These are phyloP conservation scores for Mythimna vitellina DNA, from an alignment of 2,888 invertebrate species.

Conservation along the genomic window DNA sequence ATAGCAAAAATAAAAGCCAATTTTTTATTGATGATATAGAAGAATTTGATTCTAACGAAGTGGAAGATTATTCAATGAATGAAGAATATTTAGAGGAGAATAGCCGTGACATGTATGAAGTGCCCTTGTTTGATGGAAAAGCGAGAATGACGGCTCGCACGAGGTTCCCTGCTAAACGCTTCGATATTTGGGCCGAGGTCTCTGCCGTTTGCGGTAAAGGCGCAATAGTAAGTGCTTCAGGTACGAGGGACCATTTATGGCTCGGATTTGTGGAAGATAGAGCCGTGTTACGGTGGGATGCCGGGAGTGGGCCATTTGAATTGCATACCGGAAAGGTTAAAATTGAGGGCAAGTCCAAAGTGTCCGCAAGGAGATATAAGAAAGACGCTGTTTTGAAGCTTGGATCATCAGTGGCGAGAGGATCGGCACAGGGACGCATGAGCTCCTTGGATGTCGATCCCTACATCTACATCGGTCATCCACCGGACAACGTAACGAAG, in stretches of 20 bases:
- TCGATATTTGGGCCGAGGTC: conserved; percentile 88
- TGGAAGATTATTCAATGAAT: conserved; percentile 76
- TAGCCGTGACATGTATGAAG: conserved; percentile 77
- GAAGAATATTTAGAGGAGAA: conserved; percentile 79
- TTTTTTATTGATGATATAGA: conserved; percentile 70
- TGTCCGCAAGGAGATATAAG: conserved; percentile 85
- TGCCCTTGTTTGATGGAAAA: conserved; percentile 85
- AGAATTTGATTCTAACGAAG: conserved; percentile 76
- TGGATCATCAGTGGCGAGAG: conserved; percentile 79
- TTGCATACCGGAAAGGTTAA: conserved; percentile 82
- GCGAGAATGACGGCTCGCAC: conserved; percentile 82
- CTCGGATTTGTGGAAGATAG: conserved; percentile 83
- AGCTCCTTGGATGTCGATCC: conserved; percentile 85
- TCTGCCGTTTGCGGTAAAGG: conserved; percentile 84
- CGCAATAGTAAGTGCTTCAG: conserved; percentile 82
- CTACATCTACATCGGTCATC: conserved; percentile 82
- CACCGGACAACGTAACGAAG: conserved; percentile 86
- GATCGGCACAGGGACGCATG: conserved; percentile 84
- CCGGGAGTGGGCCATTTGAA: conserved; percentile 83
- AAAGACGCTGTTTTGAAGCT: conserved; percentile 84
- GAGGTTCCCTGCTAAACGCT: conserved; percentile 83
- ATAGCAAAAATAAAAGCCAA: conserved; percentile 63
- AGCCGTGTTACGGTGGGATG: conserved; percentile 83
- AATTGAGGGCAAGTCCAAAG: conserved; percentile 80
- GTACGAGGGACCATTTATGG: conserved; percentile 86